Conservation (phyloP, 2,797 vertebrate genomes). For the Chrosomus eos region DNA sequence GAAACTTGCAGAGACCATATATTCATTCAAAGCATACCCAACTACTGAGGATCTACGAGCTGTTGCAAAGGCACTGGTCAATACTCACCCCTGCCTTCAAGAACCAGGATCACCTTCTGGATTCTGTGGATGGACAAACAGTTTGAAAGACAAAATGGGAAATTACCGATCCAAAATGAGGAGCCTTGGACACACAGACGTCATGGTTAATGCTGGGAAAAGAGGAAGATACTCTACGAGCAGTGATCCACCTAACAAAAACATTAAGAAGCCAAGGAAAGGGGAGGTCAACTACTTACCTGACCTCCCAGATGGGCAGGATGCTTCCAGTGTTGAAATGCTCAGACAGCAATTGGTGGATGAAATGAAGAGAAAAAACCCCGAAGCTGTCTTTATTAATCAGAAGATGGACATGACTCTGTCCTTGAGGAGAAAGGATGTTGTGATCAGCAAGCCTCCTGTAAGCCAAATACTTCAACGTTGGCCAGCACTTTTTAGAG, state of each 20-base stretch:
- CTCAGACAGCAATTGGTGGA: too few species aligned
- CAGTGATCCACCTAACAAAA: conserved; percentile 16
- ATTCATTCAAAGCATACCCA: conserved; percentile 39
- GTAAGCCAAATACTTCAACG: too few species aligned
- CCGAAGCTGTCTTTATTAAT: not conserved
- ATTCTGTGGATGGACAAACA: conserved; percentile 14
- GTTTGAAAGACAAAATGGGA: conserved; percentile 19
- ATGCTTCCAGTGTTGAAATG: not conserved
- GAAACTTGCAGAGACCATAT: conserved; percentile 31
- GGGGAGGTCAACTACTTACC: conserved; percentile 22
- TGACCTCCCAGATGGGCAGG: not conserved
- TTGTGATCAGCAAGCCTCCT: not conserved
- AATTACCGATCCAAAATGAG: conserved; percentile 19
- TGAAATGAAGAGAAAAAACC: not conserved
- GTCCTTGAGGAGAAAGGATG: not conserved
- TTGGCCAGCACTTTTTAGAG: too few species aligned
- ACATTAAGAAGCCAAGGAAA: conserved; percentile 17
- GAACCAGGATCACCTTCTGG: conserved; percentile 11
- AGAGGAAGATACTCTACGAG: not conserved
- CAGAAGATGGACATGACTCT: not conserved
- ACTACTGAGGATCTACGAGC: not conserved
- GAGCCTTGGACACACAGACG: not conserved
- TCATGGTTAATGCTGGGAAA: conserved; percentile 9
- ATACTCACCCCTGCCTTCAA: conserved; percentile 47
- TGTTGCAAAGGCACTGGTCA: conserved; percentile 22